phyloP scores from a whole-genome alignment of 2,113 vertebrate genomes.

The Garra rufa region DNA sequence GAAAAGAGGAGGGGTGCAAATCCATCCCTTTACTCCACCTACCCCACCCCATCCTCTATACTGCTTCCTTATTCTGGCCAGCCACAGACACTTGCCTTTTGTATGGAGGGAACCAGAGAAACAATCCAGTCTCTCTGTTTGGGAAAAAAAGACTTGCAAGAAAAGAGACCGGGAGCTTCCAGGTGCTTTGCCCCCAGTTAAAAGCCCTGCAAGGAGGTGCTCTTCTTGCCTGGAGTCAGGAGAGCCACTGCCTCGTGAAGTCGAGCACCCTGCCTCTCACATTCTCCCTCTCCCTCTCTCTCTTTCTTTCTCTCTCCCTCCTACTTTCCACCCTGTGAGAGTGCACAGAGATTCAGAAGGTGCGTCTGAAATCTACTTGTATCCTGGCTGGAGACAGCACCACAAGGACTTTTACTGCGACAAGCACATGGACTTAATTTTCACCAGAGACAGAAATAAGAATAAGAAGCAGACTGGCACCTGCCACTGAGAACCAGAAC shows the following conservation, averaged over 20 bases:
- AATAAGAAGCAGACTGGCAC: constrained; percentile 57
- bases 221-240: constrained; percentile 66
- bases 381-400: constrained; percentile 71
- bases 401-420: constrained; percentile 64
- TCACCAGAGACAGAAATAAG: constrained; percentile 64
- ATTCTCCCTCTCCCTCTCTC: constrained; percentile 55
- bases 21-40: constrained; percentile 62
- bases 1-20: constrained; percentile 48
- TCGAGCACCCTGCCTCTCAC: constrained; percentile 56
- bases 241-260: constrained; percentile 61
- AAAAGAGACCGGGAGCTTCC: constrained; percentile 71
- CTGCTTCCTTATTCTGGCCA: constrained; percentile 67
- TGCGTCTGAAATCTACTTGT: constrained; percentile 77
- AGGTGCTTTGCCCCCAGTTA: constrained; percentile 75
- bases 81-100: constrained; percentile 71
- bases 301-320: constrained; percentile 70
- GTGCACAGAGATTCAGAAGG: constrained; percentile 76
- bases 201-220: constrained; percentile 71
- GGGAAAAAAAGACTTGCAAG: constrained; percentile 64
- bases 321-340: constrained; percentile 78
- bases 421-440: constrained; percentile 73
- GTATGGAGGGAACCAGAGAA: constrained; percentile 70
- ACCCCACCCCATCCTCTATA: constrained; percentile 76
- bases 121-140: constrained; percentile 77
- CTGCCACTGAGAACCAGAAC: constrained; percentile 57